phyloP scores from a whole-genome alignment of 23 tunicate species.

The Pegea sp. region DNA sequence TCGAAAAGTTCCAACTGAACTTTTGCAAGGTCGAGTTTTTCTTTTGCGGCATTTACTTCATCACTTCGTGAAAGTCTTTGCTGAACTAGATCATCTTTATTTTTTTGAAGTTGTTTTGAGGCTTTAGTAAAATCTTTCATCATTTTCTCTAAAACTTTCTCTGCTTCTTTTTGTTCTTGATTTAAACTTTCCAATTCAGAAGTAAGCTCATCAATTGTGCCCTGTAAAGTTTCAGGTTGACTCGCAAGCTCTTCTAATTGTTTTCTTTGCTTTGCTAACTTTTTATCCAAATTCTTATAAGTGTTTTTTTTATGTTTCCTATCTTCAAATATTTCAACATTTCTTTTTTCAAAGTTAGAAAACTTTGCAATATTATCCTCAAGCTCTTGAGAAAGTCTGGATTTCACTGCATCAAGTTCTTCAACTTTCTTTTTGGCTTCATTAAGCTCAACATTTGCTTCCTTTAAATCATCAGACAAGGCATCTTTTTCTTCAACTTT shows the following conservation, averaged over 20 bases:
- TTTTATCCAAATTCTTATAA: constrained; percentile 35
- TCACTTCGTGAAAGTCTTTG: no score
- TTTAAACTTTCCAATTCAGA: constrained; percentile 19
- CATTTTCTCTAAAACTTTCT: constrained; percentile 21
- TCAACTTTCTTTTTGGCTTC: constrained; percentile 5
- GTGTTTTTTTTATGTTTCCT: constrained; percentile 47
- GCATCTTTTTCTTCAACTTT: constrained; percentile 3
- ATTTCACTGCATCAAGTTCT: constrained; percentile 2
- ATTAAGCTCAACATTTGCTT: constrained; percentile 4
- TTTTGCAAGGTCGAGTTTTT: constrained; percentile 27
- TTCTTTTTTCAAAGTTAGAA: constrained; percentile 46
- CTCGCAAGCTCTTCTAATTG: constrained; percentile 7
- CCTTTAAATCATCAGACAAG: constrained; percentile 1
- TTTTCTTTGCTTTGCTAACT: constrained; percentile 30
- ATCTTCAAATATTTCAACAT: constrained; percentile 77
- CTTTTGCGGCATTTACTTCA: constrained; percentile 55
- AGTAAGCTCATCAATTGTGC: constrained; percentile 14
- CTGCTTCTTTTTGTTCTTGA: constrained; percentile 35
- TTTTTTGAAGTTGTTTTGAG: constrained; percentile 37
- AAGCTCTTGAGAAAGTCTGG: constrained; percentile 9
- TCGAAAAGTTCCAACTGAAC: constrained; percentile 28
- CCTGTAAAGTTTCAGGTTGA: constrained; percentile 10
- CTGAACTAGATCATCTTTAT: constrained; percentile 28
- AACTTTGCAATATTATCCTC: constrained; percentile 9
- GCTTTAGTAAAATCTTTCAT: constrained; percentile 29